A percentile compares a stretch with the other conserved stretches of the same genome.
Conservation (phyloP, 2,113 vertebrate genomes). For the Microtus pennsylvanicus region DNA sequence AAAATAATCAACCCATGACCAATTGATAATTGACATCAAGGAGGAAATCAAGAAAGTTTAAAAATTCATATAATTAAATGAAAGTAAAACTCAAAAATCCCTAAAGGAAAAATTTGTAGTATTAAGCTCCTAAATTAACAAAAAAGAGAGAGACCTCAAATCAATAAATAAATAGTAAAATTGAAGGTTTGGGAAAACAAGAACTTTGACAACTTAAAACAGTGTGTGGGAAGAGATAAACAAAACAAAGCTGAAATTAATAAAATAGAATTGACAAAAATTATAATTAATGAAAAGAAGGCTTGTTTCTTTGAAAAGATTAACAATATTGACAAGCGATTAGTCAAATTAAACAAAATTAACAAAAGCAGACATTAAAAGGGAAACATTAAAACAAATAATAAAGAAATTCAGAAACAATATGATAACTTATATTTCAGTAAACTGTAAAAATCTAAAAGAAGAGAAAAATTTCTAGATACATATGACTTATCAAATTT, state of each 20-base stretch:
- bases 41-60: not conserved
- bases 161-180: not conserved
- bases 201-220: not conserved
- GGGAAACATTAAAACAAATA: not conserved
- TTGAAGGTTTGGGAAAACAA: not conserved
- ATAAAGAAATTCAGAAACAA: not conserved
- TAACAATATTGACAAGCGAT: not conserved
- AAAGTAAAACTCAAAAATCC: not conserved
- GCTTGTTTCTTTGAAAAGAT: not conserved
- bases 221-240: not conserved
- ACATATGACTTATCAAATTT: not conserved
- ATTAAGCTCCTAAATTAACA: not conserved
- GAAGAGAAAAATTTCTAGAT: not conserved
- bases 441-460: not conserved
- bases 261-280: not conserved
- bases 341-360: not conserved
- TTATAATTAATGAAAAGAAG: not conserved
- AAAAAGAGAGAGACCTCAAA: not conserved
- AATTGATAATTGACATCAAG: not conserved
- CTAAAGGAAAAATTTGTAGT: not conserved
- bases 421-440: not conserved
- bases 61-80: not conserved
- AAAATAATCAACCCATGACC: not conserved
- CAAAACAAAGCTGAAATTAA: not conserved
- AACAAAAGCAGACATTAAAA: not conserved